Conservation (phyloP, 2,888 invertebrate genomes). For the Melieria omissa region DNA sequence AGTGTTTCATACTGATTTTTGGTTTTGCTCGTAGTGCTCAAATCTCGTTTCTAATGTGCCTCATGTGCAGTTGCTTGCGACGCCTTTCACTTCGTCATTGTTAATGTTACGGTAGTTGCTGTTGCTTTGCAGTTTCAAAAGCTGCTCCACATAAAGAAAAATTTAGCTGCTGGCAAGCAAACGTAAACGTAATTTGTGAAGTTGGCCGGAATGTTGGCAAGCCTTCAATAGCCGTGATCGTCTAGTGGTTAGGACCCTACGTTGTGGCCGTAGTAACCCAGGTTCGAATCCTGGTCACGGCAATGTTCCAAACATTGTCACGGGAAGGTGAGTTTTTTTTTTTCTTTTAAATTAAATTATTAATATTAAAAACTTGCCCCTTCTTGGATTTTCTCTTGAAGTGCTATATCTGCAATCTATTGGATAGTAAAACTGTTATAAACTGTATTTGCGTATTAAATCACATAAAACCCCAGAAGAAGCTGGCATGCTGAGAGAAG, state of each 20-base stretch:
- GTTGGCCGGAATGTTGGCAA: background rate
- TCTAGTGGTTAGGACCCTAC: constrained; percentile 67
- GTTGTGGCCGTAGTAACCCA: constrained; percentile 67
- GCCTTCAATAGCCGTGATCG: constrained; percentile 61
- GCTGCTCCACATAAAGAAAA: no score
- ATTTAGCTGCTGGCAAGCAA: no score
- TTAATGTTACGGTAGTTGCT: background rate
- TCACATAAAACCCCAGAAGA: no score
- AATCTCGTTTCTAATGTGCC: background rate
- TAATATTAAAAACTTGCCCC: no score
- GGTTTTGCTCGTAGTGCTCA: background rate
- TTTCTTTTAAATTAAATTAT: background rate
- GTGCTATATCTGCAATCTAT: no score
- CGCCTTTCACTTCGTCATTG: background rate
- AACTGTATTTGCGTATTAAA: no score
- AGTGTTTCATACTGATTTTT: background rate
- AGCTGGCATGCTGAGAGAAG: no score
- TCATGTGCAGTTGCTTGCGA: background rate
- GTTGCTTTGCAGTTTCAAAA: no score
- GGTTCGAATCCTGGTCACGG: constrained; percentile 66
- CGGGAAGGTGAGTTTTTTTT: constrained; percentile 18
- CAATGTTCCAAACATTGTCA: constrained; percentile 44
- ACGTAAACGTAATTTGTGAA: background rate
- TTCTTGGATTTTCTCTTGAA: no score
- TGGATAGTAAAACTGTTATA: no score